Base-by-base conservation (phyloP, 1,140 invertebrate species). In the Bombus confusus region DNA sequence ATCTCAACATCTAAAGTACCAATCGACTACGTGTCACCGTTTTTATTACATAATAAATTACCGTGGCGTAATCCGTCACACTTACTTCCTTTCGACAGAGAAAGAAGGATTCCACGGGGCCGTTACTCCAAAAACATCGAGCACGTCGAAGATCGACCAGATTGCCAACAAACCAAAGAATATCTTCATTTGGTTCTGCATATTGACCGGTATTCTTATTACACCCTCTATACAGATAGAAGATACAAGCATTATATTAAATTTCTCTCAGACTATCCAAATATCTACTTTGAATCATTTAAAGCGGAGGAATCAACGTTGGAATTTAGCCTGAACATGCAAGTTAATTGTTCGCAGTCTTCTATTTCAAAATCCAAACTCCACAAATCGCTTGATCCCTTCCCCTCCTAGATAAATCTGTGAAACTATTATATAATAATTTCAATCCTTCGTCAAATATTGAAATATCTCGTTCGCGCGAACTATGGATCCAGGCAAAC, bases 111-210 rank as follows among this genome's bases (percentile, higher is more conserved):
- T 22, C 3, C 28, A 68, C 25, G 43, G 39, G 12, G 25, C 12
- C 0, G 43, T 41, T 2, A 76, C 18, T 1, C 59, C 62, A 1
- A 76, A 5, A 52, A 68, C 34, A 25, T 83, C 73, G 13, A 83
- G 12, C 10, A 68, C 18, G 12, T 83, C 72, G 10, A 75, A 83
- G 12, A 75, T 64, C 22, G 80, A 68, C 62, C 81, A 83, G 34
- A 83, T 76, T 4, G 43, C 81, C 43, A 76, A 8, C 28, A 83
- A 3, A n/a, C 43, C 81, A 22, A 83, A 28, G 2, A 76, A 76
- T 68, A 83, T 76, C 31, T 83, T 68, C 43, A 83, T 83, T 22
- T 76, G 10, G 34, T 57, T 76, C 57, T 83, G 80, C 72, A 83
- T 83, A 4, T 64, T 68, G 31, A 3, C 9, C 3, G 47, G 3